Percentiles rank a stretch among this genome's conserved stretches.
These are phyloP conservation scores for Drosophila acutilabella DNA, from an alignment of 2,888 invertebrate species.

Conservation along the genomic window DNA sequence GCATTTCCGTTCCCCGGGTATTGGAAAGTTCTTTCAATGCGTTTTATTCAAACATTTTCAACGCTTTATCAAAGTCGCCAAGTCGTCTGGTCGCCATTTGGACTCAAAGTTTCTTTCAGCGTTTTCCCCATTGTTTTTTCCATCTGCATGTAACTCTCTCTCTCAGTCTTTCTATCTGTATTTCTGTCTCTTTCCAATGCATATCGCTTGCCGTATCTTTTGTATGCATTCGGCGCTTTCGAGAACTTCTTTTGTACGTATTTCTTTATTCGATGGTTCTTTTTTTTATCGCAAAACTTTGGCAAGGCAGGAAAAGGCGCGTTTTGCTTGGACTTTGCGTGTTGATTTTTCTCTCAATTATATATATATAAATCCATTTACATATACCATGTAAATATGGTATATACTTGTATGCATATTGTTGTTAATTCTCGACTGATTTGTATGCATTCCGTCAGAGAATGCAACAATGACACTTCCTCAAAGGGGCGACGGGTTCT, in stretches of 20 bases:
- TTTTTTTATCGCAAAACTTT: slow-evolving; percentile 73
- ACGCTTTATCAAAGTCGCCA: slow-evolving; percentile 66
- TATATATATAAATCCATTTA: slow-evolving; percentile 4
- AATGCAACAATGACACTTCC: slow-evolving; percentile 71
- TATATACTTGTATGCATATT: slow-evolving; percentile 1
- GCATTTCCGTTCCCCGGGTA: slow-evolving; percentile 70
- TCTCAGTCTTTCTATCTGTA: not conserved
- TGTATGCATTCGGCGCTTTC: slow-evolving; percentile 70
- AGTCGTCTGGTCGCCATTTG: slow-evolving; percentile 58
- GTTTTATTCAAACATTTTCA: slow-evolving; percentile 53
- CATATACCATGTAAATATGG: slow-evolving; percentile 3
- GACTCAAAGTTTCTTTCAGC: slow-evolving; percentile 54
- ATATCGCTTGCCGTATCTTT: slow-evolving; percentile 67
- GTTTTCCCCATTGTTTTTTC: slow-evolving; percentile 48
- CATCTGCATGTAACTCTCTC: slow-evolving; percentile 6
- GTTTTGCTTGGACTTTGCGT: slow-evolving; percentile 62
- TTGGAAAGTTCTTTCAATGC: slow-evolving; percentile 57
- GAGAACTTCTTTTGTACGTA: slow-evolving; percentile 52
- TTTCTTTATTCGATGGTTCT: slow-evolving; percentile 16
- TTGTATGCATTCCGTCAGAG: slow-evolving; percentile 65
- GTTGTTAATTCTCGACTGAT: slow-evolving; percentile 29
- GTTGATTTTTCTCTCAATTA: slow-evolving; percentile 38
- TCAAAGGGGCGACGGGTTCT: slow-evolving; percentile 51
- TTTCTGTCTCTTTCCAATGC: slow-evolving; percentile 31
- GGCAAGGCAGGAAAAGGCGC: slow-evolving; percentile 74